phyloP scores from a whole-genome alignment of 2,113 vertebrate genomes.

The Argyrosomus japonicus region DNA sequence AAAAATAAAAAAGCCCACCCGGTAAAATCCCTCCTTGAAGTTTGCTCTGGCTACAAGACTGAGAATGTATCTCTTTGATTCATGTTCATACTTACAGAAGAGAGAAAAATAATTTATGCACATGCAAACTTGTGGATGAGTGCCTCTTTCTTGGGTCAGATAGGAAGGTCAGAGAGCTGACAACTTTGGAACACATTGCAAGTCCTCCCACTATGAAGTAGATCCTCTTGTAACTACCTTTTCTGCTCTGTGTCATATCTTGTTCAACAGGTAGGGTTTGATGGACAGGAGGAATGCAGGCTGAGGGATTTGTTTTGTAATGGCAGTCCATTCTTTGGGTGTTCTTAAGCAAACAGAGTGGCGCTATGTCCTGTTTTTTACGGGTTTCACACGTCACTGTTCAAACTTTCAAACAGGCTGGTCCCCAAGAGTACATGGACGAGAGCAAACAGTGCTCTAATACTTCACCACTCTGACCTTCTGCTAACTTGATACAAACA shows the following conservation, averaged over 20 bases:
- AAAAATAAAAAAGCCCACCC: background rate
- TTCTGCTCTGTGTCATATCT: conserved; percentile 61
- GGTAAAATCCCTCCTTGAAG: background rate
- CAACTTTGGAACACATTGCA: conserved; percentile 54
- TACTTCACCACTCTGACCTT: conserved; percentile 77
- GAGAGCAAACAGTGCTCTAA: conserved; percentile 79
- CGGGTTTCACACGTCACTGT: conserved; percentile 81
- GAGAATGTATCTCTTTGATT: background rate
- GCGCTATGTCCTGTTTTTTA: conserved; percentile 81
- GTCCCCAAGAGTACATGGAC: conserved; percentile 63
- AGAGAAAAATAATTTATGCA: background rate
- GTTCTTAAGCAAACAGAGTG: conserved; percentile 77
- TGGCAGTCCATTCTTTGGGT: conserved; percentile 73
- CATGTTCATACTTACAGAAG: background rate
- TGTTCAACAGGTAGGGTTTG: conserved; percentile 74
- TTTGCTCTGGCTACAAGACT: background rate
- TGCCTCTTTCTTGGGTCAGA: conserved; percentile 14
- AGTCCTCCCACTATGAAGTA: conserved; percentile 33
- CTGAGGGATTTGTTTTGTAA: conserved; percentile 74
- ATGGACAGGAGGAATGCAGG: conserved; percentile 78
- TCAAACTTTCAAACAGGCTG: conserved; percentile 79
- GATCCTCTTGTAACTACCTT: conserved; percentile 45
- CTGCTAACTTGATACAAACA: conserved; percentile 68
- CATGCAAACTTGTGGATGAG: conserved; percentile 10
- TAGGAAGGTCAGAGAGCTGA: conserved; percentile 31